Base-by-base conservation (phyloP, 2,113 vertebrate species). In the Rhombomys opimus region DNA sequence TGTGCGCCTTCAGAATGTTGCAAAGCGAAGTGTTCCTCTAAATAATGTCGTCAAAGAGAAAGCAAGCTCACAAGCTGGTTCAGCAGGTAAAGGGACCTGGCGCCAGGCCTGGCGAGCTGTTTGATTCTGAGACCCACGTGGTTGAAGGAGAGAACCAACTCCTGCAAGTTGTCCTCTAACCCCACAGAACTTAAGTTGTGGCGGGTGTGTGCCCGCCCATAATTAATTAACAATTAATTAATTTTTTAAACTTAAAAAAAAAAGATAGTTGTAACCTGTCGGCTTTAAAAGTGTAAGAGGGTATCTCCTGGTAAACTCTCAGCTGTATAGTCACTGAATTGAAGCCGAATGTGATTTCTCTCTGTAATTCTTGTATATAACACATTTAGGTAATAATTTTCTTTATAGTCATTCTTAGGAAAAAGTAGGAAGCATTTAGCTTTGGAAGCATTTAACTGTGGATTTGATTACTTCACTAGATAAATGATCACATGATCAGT, bases 391-490 rank as follows among this genome's bases (percentile, higher is more conserved):
- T 77, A 54, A 76, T 67, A 41, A 27, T 67, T 92, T 96, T 96
- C 87, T 91, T 23, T 93, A 2, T 84, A 63, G 11, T 94, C 23
- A 90, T 72, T 95, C 94, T 95, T 92, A 59, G 46, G 86, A 59
- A 90, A 88, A 76, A 95, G 23, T 92, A 81, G 90, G 80, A 89
- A 93, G 1, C 46, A 65, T 85, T 82, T 89, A 94, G 73, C 32
- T 80, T 65, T 57, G 10, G 11, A 38, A 73, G 70, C 57, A 72
- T 88, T 78, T 89, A 46, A 46, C 46, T 46, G 46, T 46, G 8
- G 54, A 86, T 93, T 94, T 94, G 87, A 96, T 96, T 97, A 91
- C 41, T 92, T 96, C 90, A 20, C 57, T 95, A 80, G 91, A 61
- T 84, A 89, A 95, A 54, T 84, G 84, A 54, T 93, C 57, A 91